Base-by-base conservation (phyloP, 2,113 vertebrate species). In the Lasiurus borealis region DNA sequence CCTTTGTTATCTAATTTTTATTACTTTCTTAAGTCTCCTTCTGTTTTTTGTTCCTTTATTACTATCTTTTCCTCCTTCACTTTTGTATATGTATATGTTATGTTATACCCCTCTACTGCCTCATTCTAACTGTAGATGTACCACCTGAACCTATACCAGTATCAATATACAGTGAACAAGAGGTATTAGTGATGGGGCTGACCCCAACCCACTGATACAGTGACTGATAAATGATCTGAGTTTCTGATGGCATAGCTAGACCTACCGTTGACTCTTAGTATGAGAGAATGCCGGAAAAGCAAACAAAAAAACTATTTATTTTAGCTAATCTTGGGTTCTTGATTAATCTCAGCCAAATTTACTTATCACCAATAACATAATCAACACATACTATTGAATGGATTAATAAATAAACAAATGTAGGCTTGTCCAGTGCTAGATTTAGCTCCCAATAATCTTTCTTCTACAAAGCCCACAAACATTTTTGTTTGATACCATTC, bases 301-400 rank as follows among this genome's bases (percentile, higher is more conserved):
- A 34, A 54, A 59, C 31, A 78, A 34, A 34, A 85, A 73, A 7
- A 69, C 27, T 0, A n/a, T 73, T 76, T 91, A 40, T 69, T 80
- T 95, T 82, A 91, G 15, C 5, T 9, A 85, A n/a, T 78, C 44
- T 50, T 91, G 73, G 3, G 13, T 50, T 91, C 90, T 91, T 23
- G 1, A 72, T 57, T 88, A 57, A 52, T 64, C 73, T 87, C 31
- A 86, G 2, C 3, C 46, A 89, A 73, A 40, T 52, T 46, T 88
- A 88, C 72, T 82, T 88, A 46, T 72, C 91, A 46, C 36, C n/a
- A 16, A 66, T 71, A 78, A 16, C 94, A 72, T 77, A 77, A 69
- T 91, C 25, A 44, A 54, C 29, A 85, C 46, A 72, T 84, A 90
- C 34, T 57, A 14, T 66, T 77, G 12, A 91, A 54, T 64, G 4